A percentile compares a stretch with the other conserved stretches of the same genome.
Conservation (phyloP, 2,113 vertebrate genomes). For the Halcyon malimbica region DNA sequence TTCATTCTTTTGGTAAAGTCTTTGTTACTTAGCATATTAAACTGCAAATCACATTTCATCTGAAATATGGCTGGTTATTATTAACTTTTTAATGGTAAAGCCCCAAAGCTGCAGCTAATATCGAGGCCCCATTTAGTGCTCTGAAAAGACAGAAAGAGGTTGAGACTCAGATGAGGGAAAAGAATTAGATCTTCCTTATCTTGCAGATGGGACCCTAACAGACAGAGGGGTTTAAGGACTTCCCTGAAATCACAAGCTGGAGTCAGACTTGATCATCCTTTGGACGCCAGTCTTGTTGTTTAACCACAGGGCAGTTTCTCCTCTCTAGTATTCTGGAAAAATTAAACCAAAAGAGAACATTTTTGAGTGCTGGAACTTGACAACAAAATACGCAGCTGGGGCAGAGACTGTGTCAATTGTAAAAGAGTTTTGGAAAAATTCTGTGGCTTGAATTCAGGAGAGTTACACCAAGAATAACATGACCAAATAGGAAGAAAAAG, state of each 20-base stretch:
- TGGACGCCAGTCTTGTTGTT: background rate
- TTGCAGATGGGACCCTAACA: background rate
- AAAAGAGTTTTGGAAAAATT: slow-evolving; percentile 47
- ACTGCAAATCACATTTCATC: slow-evolving; percentile 53
- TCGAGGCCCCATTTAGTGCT: background rate
- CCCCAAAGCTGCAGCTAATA: background rate
- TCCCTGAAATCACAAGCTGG: background rate
- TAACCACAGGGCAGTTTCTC: slow-evolving; percentile 37
- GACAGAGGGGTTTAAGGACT: background rate
- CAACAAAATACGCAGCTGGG: background rate
- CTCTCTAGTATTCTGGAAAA: slow-evolving; percentile 39
- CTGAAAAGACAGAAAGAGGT: background rate
- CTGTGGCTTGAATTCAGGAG: background rate
- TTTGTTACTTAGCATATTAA: slow-evolving; percentile 55
- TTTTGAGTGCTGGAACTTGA: slow-evolving; percentile 28
- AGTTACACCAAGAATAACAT: slow-evolving; percentile 33
- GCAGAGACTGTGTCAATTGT: slow-evolving; percentile 32
- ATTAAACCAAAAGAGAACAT: slow-evolving; percentile 36
- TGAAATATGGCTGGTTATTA: slow-evolving; percentile 47
- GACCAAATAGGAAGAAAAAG: slow-evolving; percentile 33
- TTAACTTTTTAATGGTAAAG: slow-evolving; percentile 31
- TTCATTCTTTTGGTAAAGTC: slow-evolving; percentile 49
- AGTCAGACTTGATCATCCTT: slow-evolving; percentile 1
- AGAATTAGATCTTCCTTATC: background rate
- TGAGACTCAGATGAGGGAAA: background rate